These are phyloP conservation scores for Opisthograptis luteolata DNA, from an alignment of 2,888 invertebrate species.

Conservation along the genomic window DNA sequence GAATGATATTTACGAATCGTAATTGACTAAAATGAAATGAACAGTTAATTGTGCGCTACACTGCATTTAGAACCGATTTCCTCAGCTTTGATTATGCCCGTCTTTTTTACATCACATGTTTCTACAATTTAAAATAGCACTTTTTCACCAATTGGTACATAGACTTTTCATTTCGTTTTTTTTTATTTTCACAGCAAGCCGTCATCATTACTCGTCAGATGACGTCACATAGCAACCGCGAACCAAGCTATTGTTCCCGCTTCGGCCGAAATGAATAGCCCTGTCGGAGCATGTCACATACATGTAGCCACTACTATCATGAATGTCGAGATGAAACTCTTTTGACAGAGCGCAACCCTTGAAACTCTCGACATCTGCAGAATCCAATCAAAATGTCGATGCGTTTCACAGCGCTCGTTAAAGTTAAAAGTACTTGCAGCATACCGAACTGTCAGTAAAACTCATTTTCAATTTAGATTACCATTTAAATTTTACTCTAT, in stretches of 20 bases:
- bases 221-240: constrained; percentile 1
- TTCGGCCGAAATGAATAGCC: constrained; percentile 1
- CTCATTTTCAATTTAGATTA: no score
- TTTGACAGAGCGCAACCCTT: not conserved
- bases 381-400: not conserved
- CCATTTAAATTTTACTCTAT: no score
- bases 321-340: not conserved
- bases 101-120: no score
- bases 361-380: not conserved
- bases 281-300: not conserved
- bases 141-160: no score
- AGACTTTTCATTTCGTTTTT: not conserved
- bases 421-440: no score
- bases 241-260: not conserved
- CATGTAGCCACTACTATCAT: not conserved
- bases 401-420: not conserved
- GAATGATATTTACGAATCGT: no score
- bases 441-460: no score
- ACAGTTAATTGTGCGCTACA: no score
- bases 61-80: no score
- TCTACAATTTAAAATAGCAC: no score
- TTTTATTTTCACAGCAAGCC: not conserved
- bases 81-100: no score
- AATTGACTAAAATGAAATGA: no score
- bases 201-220: not conserved